Base-by-base conservation (phyloP, 2,888 invertebrate genomes). In the Netelia melanura region DNA sequence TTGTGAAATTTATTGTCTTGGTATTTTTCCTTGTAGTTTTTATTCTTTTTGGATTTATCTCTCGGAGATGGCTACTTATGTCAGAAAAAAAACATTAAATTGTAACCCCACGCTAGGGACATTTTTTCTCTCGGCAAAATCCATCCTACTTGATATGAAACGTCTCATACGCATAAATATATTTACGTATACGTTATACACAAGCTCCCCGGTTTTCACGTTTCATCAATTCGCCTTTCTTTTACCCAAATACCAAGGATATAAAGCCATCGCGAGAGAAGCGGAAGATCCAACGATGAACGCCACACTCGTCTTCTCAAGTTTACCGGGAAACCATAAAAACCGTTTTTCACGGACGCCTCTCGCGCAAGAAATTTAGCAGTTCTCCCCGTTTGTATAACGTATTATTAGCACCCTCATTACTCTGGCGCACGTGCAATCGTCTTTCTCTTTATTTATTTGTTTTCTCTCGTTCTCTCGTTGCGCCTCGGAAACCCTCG, bases 191-290 rank as follows among this genome's bases (percentile, higher is more conserved):
- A 30, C 23, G 30, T 17, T 23, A 48, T 54, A 81, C 81, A 81
- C 75, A 76, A 81, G 81, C 77, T 44, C 77, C 67, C 62, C 65
- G 71, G 67, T 78, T 83, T 80, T 76, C 79, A 54, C 77, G 79
- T 75, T 75, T 86, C 85, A 86, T 86, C 84, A 83, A 86, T 85
- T 86, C 78, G 83, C 67, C 65, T 68, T 74, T 64, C n/a, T 62
- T 30, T 52, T 70, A 38, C 43, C 21, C 21, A 65, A 65, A 65
- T 44, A 44, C 23, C 44, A 65, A 44, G 43, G 65, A 43, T 44
- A 43, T 21, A 44, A 11, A 65, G 11, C 21, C 25, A 48, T 48
- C 48, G 44, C 48, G 14, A 23, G 48, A 23, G 48, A 23, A 68
- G 48, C 8, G 48, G 21, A 3, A 68, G 48, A 23, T 48, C 44